Percentiles rank a stretch among this genome's conserved stretches.
Conservation (phyloP, 2,797 vertebrate species). For the Pagetopsis macropterus region DNA sequence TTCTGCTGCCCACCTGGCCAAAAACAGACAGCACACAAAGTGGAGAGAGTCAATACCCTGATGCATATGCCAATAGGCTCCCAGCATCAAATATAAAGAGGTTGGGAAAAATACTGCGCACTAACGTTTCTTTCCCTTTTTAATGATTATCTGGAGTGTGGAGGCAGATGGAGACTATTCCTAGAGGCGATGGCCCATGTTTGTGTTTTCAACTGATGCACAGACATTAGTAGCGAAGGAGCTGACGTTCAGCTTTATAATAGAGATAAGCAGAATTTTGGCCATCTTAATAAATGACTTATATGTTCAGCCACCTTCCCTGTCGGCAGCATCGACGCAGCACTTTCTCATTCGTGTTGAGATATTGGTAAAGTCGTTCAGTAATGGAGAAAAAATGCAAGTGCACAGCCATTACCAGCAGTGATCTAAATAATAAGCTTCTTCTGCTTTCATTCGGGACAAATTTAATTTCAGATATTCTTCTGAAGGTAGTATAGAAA, state of each 20-base stretch:
- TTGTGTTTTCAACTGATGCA: conserved; percentile 52
- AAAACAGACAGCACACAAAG: conserved; percentile 65
- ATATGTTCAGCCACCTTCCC: conserved; percentile 24
- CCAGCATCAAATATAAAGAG: conserved; percentile 66
- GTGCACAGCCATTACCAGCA: conserved; percentile 45
- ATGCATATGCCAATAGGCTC: conserved; percentile 74
- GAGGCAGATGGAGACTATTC: conserved; percentile 64
- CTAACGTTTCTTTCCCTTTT: conserved; percentile 42
- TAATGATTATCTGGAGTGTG: conserved; percentile 68
- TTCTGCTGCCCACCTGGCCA: conserved; percentile 89
- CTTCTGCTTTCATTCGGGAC: conserved; percentile 55
- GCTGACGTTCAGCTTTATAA: conserved; percentile 20
- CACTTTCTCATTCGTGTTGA: conserved; percentile 39
- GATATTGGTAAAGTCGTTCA: conserved; percentile 42
- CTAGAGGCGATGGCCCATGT: conserved; percentile 54
- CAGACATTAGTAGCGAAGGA: conserved; percentile 43
- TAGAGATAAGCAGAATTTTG: conserved; percentile 14
- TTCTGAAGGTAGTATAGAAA: conserved; percentile 53
- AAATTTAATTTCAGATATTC: conserved; percentile 56
- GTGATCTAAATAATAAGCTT: conserved; percentile 60
- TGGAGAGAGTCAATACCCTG: conserved; percentile 67
- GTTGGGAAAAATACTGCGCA: conserved; percentile 50
- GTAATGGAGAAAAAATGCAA: conserved; percentile 52
- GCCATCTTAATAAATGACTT: conserved; percentile 41
- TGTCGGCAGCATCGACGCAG: conserved; percentile 7